Percentiles rank a stretch among this genome's conserved stretches.
phyloP scores from a whole-genome alignment of 2,113 vertebrate species.

The Phocoena sinus region DNA sequence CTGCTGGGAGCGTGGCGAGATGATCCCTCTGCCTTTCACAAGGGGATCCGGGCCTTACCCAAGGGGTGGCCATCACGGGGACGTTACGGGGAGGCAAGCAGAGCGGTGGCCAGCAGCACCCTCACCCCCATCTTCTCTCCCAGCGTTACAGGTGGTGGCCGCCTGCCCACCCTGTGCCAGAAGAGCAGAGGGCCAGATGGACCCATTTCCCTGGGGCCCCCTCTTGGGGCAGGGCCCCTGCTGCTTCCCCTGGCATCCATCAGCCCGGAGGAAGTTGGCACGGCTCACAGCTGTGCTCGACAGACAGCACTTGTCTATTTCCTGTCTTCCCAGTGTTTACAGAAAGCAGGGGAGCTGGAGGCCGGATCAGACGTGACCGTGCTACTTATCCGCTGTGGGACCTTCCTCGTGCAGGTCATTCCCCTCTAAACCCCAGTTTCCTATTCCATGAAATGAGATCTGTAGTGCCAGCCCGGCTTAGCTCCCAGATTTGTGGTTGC shows the following conservation, averaged over 20 bases:
- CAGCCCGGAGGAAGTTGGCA: neutral
- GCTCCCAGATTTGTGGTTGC: neutral
- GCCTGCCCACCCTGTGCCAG: neutral
- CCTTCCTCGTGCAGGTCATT: neutral
- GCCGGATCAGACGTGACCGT: neutral
- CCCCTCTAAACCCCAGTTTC: neutral
- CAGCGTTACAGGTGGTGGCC: neutral
- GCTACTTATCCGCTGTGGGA: neutral
- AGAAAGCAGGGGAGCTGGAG: neutral
- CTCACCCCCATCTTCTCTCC: neutral
- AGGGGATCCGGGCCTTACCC: neutral
- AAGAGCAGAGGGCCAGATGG: neutral
- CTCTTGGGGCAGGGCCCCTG: neutral
- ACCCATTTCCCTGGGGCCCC: neutral
- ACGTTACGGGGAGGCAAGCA: too few relatives aligned
- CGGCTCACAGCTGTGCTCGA: neutral
- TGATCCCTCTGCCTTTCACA: neutral
- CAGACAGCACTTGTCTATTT: neutral
- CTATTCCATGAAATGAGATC: neutral
- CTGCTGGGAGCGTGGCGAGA: neutral
- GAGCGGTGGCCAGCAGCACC: accelerated
- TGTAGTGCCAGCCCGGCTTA: neutral
- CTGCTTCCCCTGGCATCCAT: neutral
- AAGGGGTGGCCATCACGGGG: neutral
- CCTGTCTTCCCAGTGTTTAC: neutral